Evolutionary conservation across 2,888 invertebrate species (phyloP).

Genomic region (Cephus spinipes): DNA sequence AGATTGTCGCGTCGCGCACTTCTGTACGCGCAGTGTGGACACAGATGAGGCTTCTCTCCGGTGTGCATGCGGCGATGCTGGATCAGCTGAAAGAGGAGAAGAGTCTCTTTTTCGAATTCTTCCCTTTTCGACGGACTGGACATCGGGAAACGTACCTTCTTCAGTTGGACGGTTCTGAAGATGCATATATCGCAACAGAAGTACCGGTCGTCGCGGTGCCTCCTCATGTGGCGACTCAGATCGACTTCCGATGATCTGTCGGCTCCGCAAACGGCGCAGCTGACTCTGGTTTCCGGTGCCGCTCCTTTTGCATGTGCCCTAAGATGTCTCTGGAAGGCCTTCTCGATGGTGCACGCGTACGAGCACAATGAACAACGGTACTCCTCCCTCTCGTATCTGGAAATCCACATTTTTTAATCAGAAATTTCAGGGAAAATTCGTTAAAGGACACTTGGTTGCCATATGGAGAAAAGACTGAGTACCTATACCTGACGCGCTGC

Average conservation of each 20-base stretch:
- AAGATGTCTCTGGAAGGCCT: constrained; percentile 69
- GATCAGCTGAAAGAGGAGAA: constrained; percentile 62
- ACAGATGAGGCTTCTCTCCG: constrained; percentile 71
- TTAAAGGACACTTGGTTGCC: neutral
- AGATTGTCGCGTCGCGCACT: constrained; percentile 71
- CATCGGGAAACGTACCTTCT: constrained; percentile 64
- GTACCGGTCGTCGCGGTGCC: constrained; percentile 68
- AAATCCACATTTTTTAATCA: neutral
- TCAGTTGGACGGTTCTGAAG: constrained; percentile 70
- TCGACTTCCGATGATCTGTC: constrained; percentile 69
- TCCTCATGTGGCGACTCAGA: constrained; percentile 69
- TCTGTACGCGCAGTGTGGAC: constrained; percentile 71
- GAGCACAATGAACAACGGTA: constrained; percentile 70
- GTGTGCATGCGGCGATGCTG: constrained; percentile 72
- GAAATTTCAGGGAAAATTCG: neutral
- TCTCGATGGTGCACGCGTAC: constrained; percentile 71
- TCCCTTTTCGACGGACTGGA: too few relatives aligned
- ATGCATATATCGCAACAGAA: constrained; percentile 71
- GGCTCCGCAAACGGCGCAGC: constrained; percentile 71
- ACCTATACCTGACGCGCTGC: constrained; percentile 68
- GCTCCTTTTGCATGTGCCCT: constrained; percentile 66
- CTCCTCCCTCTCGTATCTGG: constrained; percentile 70
- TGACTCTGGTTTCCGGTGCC: constrained; percentile 65
- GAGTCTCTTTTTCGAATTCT: neutral
- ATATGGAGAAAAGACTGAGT: constrained; percentile 35